Conservation (phyloP, 2,113 vertebrate species). For the Girardinichthys multiradiatus region DNA sequence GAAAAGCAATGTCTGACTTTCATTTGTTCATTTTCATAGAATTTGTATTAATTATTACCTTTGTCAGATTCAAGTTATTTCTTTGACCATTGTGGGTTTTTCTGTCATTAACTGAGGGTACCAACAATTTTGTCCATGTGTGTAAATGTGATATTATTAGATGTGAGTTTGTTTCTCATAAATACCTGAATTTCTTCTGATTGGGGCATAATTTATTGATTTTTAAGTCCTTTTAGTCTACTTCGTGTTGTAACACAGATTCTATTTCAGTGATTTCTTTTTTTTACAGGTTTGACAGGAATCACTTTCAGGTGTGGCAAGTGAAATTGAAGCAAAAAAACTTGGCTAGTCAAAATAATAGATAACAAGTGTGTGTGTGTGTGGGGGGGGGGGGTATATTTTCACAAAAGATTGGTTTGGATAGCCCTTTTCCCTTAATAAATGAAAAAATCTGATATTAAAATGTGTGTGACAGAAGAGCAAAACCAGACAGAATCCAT, state of each 20-base stretch:
- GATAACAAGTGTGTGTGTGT: no score
- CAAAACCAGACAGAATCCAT: background rate
- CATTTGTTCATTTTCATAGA: no score
- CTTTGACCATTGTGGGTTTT: no score
- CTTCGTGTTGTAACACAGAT: background rate
- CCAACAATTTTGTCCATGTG: no score
- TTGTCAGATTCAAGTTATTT: no score
- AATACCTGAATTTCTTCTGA: no score
- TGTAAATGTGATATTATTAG: no score
- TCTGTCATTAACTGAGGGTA: no score
- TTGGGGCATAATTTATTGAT: no score
- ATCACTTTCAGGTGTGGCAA: background rate
- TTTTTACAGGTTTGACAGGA: background rate
- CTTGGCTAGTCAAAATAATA: background rate
- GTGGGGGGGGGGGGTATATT: background rate
- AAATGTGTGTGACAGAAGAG: background rate
- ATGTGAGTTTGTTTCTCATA: no score
- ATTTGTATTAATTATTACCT: no score
- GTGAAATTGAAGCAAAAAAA: background rate
- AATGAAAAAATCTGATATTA: background rate
- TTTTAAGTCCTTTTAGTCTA: background rate
- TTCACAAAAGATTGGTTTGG: background rate
- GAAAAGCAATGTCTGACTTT: no score
- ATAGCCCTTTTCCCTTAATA: background rate
- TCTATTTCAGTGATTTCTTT: background rate